Base-by-base conservation (phyloP, 2,797 vertebrate species). In the Hippocampus kuda region DNA sequence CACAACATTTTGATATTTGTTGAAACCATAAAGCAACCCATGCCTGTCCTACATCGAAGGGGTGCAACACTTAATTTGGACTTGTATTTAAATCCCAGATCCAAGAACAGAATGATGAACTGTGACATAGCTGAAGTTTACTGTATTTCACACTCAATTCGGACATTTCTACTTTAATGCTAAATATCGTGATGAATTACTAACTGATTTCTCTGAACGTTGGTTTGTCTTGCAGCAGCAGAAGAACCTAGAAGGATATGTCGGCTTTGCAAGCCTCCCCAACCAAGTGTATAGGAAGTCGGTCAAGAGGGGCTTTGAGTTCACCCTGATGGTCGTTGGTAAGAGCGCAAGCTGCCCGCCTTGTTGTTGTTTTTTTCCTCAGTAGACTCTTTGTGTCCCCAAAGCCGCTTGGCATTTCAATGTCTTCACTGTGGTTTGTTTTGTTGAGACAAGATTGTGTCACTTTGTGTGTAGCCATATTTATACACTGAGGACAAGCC, bases 301-400 rank as follows among this genome's bases (percentile, higher is more conserved):
- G 65, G 96, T 99, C 80, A 99, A 99, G 89, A 94, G 96, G 84
- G 97, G 96, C 65, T 98, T 99, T 84, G 96, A 99, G 88, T 99
- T 99, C 88, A 98, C 97, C 7, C 93, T 99, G 83, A 99, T 99
- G 97, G 97, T 99, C 86, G 96, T 98, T 85, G 97, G 96, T 99
- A 90, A 93, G 96, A 81, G 84, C 78, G 73, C 77, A 72, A 13
- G 13, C 75, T 69, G 70, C 69, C 71, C 65, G 68, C 75, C 60
- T 69, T 34, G 15, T 70, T 71, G 66, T 83, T 80, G 15, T 70
- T 71, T 56, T 70, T 81, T 38, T 7, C 34, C 34, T 48, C 65
- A 87, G 82, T 84, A 69, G 69, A 79, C 73, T 81, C 78, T 77
- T 87, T 87, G 85, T 85, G 42, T 74, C 83, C 68, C 59, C 63